Percentiles rank a stretch among this genome's conserved stretches.
Evolutionary conservation across 2,797 vertebrate genomes (phyloP).

Genomic region (Esox masquinongy): DNA sequence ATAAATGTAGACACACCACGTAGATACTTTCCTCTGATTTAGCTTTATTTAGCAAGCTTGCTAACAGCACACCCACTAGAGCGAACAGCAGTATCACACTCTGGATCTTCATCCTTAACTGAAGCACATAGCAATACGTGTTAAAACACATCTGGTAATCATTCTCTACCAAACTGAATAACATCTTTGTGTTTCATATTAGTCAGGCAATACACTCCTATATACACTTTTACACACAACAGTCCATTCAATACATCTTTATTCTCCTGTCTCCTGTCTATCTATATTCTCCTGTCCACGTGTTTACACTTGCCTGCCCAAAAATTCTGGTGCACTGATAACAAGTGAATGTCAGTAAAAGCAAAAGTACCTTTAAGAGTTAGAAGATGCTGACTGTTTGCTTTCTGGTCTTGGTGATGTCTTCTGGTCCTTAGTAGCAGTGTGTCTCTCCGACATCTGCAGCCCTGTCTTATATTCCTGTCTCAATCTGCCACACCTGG

Average conservation of each 20-base stretch:
- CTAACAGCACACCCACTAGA: neutral
- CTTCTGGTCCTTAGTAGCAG: neutral
- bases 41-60: neutral
- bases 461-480: neutral
- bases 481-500: neutral
- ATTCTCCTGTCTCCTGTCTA: too few species aligned
- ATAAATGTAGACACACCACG: neutral
- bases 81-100: neutral
- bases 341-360: neutral
- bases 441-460: neutral
- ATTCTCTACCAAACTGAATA: neutral
- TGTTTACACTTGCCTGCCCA: neutral
- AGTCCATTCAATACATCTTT: neutral
- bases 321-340: neutral
- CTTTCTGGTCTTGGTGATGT: neutral
- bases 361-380: neutral
- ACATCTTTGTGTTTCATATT: neutral
- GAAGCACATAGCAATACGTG: neutral
- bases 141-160: neutral
- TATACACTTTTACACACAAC: neutral
- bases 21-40: neutral
- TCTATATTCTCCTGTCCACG: neutral
- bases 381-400: neutral
- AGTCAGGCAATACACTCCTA: neutral
- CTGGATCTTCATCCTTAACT: neutral